Percentiles rank a stretch among this genome's conserved stretches.
Evolutionary conservation across 2,113 vertebrate genomes (phyloP).

Genomic region (Corythaixoides concolor): DNA sequence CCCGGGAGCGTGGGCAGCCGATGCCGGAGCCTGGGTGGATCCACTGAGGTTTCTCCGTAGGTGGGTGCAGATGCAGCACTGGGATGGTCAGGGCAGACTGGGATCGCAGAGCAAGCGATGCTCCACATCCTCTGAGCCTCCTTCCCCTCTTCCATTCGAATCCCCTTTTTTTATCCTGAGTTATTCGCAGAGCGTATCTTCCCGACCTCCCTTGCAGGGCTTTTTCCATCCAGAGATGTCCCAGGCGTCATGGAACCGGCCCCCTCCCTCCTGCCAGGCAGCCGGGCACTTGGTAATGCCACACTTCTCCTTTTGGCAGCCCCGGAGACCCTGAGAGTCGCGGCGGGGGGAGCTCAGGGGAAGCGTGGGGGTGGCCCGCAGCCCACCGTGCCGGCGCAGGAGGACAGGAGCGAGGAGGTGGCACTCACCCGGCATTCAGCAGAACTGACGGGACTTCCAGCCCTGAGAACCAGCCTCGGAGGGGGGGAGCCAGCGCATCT

Average conservation of each 20-base stretch:
- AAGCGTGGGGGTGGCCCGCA: background rate
- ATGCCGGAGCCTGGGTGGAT: background rate
- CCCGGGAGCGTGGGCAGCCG: background rate
- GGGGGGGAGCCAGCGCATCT: slow-evolving; percentile 70
- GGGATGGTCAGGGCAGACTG: background rate
- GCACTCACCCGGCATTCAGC: slow-evolving; percentile 63
- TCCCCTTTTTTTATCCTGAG: background rate
- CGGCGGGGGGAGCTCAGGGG: no score
- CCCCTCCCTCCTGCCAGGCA: background rate
- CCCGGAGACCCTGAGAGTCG: no score
- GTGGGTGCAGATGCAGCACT: background rate
- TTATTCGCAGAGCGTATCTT: background rate
- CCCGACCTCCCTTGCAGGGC: background rate
- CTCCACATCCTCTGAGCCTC: background rate
- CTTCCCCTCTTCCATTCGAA: background rate
- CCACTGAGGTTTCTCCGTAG: background rate
- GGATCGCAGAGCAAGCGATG: background rate
- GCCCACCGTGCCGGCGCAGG: accelerated
- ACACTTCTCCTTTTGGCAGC: background rate
- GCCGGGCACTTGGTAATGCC: background rate
- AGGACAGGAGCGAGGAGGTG: accelerated
- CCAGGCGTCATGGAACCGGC: background rate
- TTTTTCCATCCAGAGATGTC: background rate
- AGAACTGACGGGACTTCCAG: slow-evolving; percentile 71
- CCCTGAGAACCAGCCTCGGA: slow-evolving; percentile 70